Evolutionary conservation across 1,140 invertebrate species (phyloP).

Genomic region (Bombus polaris): DNA sequence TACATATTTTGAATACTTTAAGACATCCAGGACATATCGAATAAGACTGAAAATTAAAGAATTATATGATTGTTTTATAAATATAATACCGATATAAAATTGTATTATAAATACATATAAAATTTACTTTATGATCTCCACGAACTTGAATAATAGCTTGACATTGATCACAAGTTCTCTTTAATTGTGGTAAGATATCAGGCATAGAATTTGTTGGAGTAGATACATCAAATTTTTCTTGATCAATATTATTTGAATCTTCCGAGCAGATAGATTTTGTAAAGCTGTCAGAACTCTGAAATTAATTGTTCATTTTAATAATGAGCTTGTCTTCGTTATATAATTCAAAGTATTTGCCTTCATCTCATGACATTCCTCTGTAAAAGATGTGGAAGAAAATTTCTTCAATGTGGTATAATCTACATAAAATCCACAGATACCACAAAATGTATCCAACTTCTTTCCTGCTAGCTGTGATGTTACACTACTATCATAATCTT

Average conservation of each 20-base stretch:
- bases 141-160: neutral
- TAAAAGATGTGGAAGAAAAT: neutral
- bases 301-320: neutral
- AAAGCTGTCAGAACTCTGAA: neutral
- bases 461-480: constrained; percentile 9
- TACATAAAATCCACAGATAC: constrained; percentile 14
- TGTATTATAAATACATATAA: neutral
- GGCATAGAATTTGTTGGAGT: neutral
- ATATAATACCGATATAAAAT: neutral
- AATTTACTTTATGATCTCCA: constrained; percentile 16
- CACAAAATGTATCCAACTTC: neutral
- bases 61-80: neutral
- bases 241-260: neutral
- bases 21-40: constrained; percentile 25
- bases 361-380: neutral
- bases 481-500: constrained; percentile 24
- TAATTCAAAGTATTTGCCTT: neutral
- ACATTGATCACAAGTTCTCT: constrained; percentile 11
- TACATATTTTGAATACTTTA: constrained; percentile 1
- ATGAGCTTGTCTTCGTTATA: neutral
- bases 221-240: neutral
- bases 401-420: neutral
- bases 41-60: constrained; percentile 27
- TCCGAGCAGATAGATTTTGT: neutral
- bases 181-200: neutral